Percentiles rank a stretch among this genome's conserved stretches.
phyloP scores from a whole-genome alignment of 2,113 vertebrate genomes.

The Oxygymnocypris stewartii region DNA sequence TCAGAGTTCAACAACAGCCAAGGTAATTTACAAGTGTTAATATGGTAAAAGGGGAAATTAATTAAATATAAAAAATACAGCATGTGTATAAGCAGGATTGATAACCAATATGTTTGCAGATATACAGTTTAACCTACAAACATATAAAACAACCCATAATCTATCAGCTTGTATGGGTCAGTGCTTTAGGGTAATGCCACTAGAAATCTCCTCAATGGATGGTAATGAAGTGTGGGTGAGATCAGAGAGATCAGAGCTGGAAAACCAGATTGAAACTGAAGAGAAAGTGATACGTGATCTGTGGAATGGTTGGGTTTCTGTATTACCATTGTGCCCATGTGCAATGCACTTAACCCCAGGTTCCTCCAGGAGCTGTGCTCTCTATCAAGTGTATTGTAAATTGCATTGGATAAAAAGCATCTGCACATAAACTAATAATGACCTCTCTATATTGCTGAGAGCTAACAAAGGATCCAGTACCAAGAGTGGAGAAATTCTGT shows the following conservation, averaged over 20 bases:
- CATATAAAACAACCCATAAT: neutral
- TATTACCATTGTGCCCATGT: neutral
- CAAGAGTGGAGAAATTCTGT: neutral
- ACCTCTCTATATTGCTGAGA: neutral
- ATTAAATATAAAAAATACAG: neutral
- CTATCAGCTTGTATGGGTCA: neutral
- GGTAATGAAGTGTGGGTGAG: neutral
- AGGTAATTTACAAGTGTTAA: neutral
- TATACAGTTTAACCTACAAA: neutral
- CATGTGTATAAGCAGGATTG: neutral
- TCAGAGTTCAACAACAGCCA: neutral
- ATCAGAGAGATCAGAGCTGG: neutral
- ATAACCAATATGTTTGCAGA: neutral
- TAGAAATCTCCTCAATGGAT: neutral
- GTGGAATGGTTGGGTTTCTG: neutral
- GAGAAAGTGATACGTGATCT: neutral
- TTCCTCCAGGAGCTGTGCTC: neutral
- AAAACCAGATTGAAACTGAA: neutral
- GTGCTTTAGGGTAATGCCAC: neutral
- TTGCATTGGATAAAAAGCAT: constrained; percentile 10
- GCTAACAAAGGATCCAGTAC: neutral
- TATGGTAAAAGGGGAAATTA: neutral
- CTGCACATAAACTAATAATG: neutral
- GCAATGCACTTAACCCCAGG: neutral
- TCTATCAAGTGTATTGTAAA: neutral